phyloP scores from a whole-genome alignment of 2,113 vertebrate species.

The Hemiprocne comata region DNA sequence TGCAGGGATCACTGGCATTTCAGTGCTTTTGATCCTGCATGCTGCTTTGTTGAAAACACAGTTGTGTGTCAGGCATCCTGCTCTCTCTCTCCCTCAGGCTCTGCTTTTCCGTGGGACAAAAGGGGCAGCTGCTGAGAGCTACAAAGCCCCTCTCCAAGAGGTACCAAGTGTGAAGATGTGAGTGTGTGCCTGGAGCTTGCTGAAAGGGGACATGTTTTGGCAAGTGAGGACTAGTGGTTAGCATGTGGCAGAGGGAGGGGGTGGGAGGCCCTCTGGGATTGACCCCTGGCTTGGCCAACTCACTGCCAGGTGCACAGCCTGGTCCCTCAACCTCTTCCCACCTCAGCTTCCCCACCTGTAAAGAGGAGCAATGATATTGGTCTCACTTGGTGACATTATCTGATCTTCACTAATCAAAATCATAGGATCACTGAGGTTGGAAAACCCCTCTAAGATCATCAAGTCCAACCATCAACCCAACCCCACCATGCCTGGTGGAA shows the following conservation, averaged over 20 bases:
- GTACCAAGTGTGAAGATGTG: neutral
- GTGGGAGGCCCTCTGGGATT: neutral
- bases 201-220: neutral
- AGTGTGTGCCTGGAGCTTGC: neutral
- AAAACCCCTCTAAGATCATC: too few relatives aligned
- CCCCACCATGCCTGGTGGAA: too few relatives aligned
- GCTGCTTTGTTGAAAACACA: neutral
- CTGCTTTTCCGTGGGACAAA: neutral
- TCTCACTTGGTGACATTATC: neutral
- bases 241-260: neutral
- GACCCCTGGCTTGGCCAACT: neutral
- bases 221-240: neutral
- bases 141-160: neutral
- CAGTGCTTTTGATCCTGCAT: neutral
- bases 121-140: neutral
- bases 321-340: neutral
- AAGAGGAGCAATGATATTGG: neutral
- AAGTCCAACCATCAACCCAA: too few relatives aligned
- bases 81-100: neutral
- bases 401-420: neutral
- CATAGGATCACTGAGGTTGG: too few relatives aligned
- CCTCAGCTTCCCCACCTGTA: neutral
- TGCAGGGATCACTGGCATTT: neutral
- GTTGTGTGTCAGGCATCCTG: neutral
- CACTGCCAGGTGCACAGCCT: accelerated